Evolutionary conservation across 1,140 invertebrate genomes (phyloP), one percentile per base, ranked within the genome.

Genomic region (Bombus superbus): DNA sequence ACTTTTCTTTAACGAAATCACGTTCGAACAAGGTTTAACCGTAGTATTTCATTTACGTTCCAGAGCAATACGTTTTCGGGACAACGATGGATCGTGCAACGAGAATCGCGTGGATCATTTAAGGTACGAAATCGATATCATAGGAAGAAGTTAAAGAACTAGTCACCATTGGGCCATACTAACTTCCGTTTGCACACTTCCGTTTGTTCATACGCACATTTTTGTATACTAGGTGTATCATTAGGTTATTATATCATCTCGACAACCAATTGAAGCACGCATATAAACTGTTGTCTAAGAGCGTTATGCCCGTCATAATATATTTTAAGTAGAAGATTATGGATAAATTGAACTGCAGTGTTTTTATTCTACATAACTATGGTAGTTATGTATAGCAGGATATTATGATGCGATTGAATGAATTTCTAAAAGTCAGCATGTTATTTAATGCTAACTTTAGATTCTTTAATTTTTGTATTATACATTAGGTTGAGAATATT

Each of bases 101-200:
- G 68, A 69, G 68, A 40, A 69, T 38, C 22, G 86, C 81, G 90
- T 85, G 85, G 89, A 78, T 82, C 81, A 92, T 91, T 91, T 93
- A 93, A 94, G 92, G 92, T 93, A 72, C 92, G 78, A n/a, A 57
- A 69, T n/a, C 38, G 68, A 40, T 28, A 40, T 68, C 9, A 22
- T 38, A 38, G 22, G 9, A 25, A 25, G 4, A 68, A 68, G 2
- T 68, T 35, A 10, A 68, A n/a, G 13, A 32, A 0, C 62, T 64
- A 64, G n/a, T 68, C 32, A 64, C 13, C n/a, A 13, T 32, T 64
- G 62, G 13, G 15, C 15, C 6, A 32, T n/a, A 4, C 32, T 66
- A 22, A 68, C 35, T 68, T 68, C 18, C 32, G 66, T 1, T 40
- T 22, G 22, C 9, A 32, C 32, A 68, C 35, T 68, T 68, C 18